These are phyloP conservation scores for Scaptomyza hsui DNA, from an alignment of 1,140 invertebrate species.

Conservation along the genomic window DNA sequence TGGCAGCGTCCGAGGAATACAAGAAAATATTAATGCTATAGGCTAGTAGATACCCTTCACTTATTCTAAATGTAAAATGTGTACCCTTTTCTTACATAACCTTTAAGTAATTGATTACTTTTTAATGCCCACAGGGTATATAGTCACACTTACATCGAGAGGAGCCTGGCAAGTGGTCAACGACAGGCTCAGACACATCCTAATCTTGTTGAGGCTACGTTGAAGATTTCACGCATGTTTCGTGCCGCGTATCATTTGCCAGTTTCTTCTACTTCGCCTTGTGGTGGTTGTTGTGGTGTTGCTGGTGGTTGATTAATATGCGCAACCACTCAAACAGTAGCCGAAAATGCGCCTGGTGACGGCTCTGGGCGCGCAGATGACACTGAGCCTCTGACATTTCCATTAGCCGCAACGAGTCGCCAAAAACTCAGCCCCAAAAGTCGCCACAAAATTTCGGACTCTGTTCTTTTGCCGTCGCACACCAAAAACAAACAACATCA, in stretches of 20 bases:
- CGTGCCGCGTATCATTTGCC: slow-evolving; percentile 75
- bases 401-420: slow-evolving; percentile 64
- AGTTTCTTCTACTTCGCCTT: too few relatives aligned
- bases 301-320: slow-evolving; percentile 55
- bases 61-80: too few relatives aligned
- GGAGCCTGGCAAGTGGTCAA: slow-evolving; percentile 11
- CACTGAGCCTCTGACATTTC: slow-evolving; percentile 74
- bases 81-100: too few relatives aligned
- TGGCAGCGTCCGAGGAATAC: slow-evolving; percentile 50
- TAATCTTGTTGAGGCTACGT: slow-evolving; percentile 60
- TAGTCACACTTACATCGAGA: not conserved
- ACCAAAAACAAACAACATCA: not conserved
- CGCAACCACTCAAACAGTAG: slow-evolving; percentile 50
- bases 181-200: slow-evolving; percentile 27
- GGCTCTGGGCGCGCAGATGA: slow-evolving; percentile 51
- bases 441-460: too few relatives aligned
- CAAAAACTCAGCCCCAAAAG: slow-evolving; percentile 16
- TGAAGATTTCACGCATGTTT: slow-evolving; percentile 79
- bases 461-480: slow-evolving; percentile 25
- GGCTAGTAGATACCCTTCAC: not conserved
- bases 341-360: slow-evolving; percentile 42
- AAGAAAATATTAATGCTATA: not conserved
- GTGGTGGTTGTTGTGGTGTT: slow-evolving; percentile 32
- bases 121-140: not conserved
- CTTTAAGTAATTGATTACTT: too few relatives aligned